Evolutionary conservation across 2,797 vertebrate genomes (phyloP).

Genomic region (Coilia nasus): DNA sequence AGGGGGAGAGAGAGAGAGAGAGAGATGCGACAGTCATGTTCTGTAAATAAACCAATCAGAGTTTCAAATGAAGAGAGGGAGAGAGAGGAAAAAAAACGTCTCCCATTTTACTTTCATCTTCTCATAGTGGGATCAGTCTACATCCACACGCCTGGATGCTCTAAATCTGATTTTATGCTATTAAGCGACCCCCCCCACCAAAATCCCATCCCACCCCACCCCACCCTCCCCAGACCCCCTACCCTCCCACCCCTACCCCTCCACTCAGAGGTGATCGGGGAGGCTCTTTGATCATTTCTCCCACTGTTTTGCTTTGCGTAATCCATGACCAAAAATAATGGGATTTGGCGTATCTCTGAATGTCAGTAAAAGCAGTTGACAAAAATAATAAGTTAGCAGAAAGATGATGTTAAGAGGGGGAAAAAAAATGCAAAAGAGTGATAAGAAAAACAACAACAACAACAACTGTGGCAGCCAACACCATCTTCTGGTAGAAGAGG

Average conservation of each 20-base stretch:
- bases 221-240: neutral
- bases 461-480: slow-evolving; percentile 63
- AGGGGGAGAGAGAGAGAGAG: neutral
- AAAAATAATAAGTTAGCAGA: slow-evolving; percentile 84
- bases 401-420: slow-evolving; percentile 62
- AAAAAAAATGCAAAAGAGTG: slow-evolving; percentile 44
- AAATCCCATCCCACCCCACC: slow-evolving; percentile 57
- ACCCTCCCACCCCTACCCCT: slow-evolving; percentile 52
- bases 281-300: slow-evolving; percentile 89
- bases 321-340: slow-evolving; percentile 96
- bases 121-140: slow-evolving; percentile 71
- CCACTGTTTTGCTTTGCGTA: slow-evolving; percentile 86
- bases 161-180: slow-evolving; percentile 84
- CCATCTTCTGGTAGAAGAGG: slow-evolving; percentile 80
- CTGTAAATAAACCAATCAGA: slow-evolving; percentile 35
- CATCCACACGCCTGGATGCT: slow-evolving; percentile 70
- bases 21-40: no score
- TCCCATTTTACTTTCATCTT: slow-evolving; percentile 50
- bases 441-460: slow-evolving; percentile 49
- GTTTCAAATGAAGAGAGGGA: slow-evolving; percentile 8
- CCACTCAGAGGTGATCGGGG: slow-evolving; percentile 86
- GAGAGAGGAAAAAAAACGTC: neutral
- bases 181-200: slow-evolving; percentile 70
- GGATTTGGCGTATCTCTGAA: slow-evolving; percentile 95
- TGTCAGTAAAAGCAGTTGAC: slow-evolving; percentile 85